A percentile compares a stretch with the other conserved stretches of the same genome.
Evolutionary conservation across 1,140 invertebrate species (phyloP).

Genomic region (Heterodera schachtii): DNA sequence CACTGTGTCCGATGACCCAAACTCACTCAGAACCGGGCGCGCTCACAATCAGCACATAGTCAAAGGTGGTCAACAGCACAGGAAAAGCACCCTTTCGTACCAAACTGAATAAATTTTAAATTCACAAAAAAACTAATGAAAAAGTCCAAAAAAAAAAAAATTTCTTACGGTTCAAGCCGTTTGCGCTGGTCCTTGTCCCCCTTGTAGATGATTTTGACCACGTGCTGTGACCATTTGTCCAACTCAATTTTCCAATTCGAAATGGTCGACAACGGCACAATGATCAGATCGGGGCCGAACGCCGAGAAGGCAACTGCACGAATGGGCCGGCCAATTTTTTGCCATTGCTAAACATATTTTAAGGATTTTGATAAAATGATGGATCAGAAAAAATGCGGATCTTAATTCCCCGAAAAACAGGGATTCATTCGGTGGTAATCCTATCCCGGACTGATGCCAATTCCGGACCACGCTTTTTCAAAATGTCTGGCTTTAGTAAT

Average conservation of each 20-base stretch:
- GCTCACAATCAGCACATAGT: too few species aligned
- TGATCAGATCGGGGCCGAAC: slow-evolving; percentile 88
- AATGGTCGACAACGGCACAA: slow-evolving; percentile 93
- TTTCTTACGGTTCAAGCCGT: slow-evolving; percentile 76
- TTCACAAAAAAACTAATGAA: too few species aligned
- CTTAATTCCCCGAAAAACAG: too few species aligned
- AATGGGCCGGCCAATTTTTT: slow-evolving; percentile 32
- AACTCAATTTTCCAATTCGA: slow-evolving; percentile 99
- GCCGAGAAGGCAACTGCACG: slow-evolving; percentile 40
- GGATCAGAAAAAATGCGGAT: too few species aligned
- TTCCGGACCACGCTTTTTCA: too few species aligned
- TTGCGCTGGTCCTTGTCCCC: slow-evolving; percentile 82
- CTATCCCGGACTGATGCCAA: too few species aligned
- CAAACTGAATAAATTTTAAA: too few species aligned
- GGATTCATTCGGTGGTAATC: too few species aligned
- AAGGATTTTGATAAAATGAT: background rate
- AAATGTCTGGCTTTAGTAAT: too few species aligned
- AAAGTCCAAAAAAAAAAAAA: background rate
- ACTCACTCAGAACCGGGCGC: slow-evolving; percentile 76
- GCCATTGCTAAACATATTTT: slow-evolving; percentile 26
- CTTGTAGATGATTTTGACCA: slow-evolving; percentile 90
- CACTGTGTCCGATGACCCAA: too few species aligned
- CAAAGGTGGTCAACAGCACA: too few species aligned
- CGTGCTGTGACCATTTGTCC: slow-evolving; percentile 96
- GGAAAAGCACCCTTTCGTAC: too few species aligned